phyloP scores from a whole-genome alignment of 1,140 invertebrate species.

The Scaptomyza hsui region DNA sequence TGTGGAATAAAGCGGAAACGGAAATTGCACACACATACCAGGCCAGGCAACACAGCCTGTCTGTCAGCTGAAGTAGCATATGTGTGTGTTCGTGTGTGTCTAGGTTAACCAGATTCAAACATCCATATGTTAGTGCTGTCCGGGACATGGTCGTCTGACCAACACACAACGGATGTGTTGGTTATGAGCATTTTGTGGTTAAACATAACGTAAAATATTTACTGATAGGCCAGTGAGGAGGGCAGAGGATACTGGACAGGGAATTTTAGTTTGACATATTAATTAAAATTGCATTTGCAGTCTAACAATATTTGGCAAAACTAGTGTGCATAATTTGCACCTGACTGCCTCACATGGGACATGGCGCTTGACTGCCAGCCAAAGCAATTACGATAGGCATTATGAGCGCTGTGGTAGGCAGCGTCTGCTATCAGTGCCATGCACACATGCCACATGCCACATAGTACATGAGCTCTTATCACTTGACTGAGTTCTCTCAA shows the following conservation, averaged over 20 bases:
- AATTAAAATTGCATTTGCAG: constrained; percentile 70
- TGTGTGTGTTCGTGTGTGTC: constrained; percentile 30
- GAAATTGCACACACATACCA: constrained; percentile 57
- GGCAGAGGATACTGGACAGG: neutral
- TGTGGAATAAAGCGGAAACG: constrained; percentile 77
- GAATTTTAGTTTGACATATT: constrained; percentile 50
- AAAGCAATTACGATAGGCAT: constrained; percentile 25
- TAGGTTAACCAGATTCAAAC: constrained; percentile 49
- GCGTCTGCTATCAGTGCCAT: constrained; percentile 12
- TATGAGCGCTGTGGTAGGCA: constrained; percentile 7
- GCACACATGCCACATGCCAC: constrained; percentile 1
- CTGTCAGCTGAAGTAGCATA: constrained; percentile 21
- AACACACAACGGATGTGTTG: constrained; percentile 57
- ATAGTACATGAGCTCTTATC: constrained; percentile 18
- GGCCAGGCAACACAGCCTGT: neutral
- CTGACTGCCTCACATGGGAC: constrained; percentile 11
- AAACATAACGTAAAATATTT: constrained; percentile 32
- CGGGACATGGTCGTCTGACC: constrained; percentile 9
- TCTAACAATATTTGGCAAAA: constrained; percentile 36
- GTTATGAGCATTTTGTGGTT: constrained; percentile 74
- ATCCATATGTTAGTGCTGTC: constrained; percentile 43
- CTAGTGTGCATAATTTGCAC: constrained; percentile 41
- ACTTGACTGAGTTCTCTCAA: neutral
- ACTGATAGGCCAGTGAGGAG: no score
- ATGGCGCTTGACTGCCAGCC: constrained; percentile 1